Evolutionary conservation across 2,888 invertebrate genomes (phyloP).

Genomic region (Pediacus dermestoides): DNA sequence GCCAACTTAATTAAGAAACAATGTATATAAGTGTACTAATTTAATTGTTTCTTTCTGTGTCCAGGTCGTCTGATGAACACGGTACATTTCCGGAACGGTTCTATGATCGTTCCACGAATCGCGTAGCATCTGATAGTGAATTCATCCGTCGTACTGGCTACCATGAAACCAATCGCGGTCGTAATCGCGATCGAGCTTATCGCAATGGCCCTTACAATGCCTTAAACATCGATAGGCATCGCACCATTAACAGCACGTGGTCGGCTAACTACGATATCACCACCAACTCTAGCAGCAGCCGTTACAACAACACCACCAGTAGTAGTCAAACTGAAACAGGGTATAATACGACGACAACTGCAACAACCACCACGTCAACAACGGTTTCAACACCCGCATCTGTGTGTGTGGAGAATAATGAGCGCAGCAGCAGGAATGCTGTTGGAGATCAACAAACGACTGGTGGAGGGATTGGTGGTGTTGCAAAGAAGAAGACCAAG

Average conservation of each 20-base stretch:
- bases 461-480: no score
- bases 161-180: conserved; percentile 47
- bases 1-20: no score
- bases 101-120: conserved; percentile 50
- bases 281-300: conserved; percentile 15
- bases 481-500: conserved; percentile 41
- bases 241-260: conserved; percentile 24
- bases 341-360: conserved; percentile 46
- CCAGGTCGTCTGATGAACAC: conserved; percentile 55
- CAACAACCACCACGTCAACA: conserved; percentile 30
- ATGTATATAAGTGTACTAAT: no score
- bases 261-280: conserved; percentile 24
- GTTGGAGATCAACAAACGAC: no score
- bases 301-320: conserved; percentile 46
- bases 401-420: no score
- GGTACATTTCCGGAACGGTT: conserved; percentile 53
- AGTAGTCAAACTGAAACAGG: conserved; percentile 45
- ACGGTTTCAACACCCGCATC: conserved; percentile 28
- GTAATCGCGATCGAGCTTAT: conserved; percentile 50
- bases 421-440: no score
- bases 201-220: conserved; percentile 51
- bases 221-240: conserved; percentile 38
- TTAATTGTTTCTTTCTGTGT: no score
- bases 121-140: conserved; percentile 31
- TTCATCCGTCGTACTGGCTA: conserved; percentile 40